Base-by-base conservation (phyloP, 1,140 invertebrate genomes). In the Drosophila leontia region DNA sequence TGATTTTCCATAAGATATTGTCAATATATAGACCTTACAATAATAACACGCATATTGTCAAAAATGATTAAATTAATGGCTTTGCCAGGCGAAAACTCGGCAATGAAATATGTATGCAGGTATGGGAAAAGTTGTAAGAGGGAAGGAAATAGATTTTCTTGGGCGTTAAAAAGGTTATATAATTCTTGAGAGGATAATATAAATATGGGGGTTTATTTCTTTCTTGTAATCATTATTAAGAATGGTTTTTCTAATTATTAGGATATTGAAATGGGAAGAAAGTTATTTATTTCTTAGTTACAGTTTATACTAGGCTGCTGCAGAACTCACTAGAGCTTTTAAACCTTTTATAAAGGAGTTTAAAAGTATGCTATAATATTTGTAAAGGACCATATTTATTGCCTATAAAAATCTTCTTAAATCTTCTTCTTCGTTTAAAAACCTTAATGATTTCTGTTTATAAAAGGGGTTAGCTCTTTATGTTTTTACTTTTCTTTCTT, bases 21-120 rank as follows among this genome's bases (percentile, higher is more conserved):
- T 67, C 56, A 37, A 55, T 55, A 64, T 50, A 64, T 50, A 58
- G 37, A 70, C 55, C 63, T 45, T 55, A n/a, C 57, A 64, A 74
- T 69, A 74, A 74, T 81, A 75, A 60, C 82, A 85, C 78, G 75
- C 80, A 78, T 83, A 67, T 68, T 51, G 48, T 57, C 59, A 11
- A 70, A 76, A 69, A 59, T 78, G 58, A 75, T 65, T 57, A 72
- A 62, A 78, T 69, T 64, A 59, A 75, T 72, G 53, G 42, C 62
- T 53, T 62, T 48, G 39, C 34, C 13, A 32, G 50, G 59, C 67
- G 63, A 50, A 69, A 68, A 58, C 60, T 51, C 59, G 65, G 57
- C 55, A 62, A 69, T 44, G 32, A 64, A 60, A 57, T 60, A 48
- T 60, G 44, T 6, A 15, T 13, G 17, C 3, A 32, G 50, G 15